Conservation (phyloP, 2,888 invertebrate genomes). For the Meloe dianella region DNA sequence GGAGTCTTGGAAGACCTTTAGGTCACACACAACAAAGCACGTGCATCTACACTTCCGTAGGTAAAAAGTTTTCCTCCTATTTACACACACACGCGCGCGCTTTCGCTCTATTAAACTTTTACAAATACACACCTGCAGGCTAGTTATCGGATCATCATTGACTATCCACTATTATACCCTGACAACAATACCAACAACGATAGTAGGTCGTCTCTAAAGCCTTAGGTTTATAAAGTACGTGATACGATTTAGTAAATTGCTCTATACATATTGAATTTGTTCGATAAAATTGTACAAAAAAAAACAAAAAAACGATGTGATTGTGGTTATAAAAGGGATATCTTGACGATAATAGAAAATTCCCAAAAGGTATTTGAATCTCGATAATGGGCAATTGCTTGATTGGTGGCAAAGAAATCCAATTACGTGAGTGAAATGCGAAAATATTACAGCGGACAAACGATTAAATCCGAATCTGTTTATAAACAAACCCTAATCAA, state of each 20-base stretch:
- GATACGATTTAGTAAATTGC: conserved; percentile 31
- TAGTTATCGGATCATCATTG: conserved; percentile 33
- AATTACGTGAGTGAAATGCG: not conserved
- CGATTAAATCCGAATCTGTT: no score
- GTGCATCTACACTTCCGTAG: no score
- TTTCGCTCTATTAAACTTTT: conserved; percentile 12
- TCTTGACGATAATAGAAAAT: not conserved
- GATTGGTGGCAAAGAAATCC: no score
- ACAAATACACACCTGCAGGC: conserved; percentile 21
- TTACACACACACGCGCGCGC: not conserved
- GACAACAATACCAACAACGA: conserved; percentile 1
- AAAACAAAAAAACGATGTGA: not conserved
- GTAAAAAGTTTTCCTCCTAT: conserved; percentile 10
- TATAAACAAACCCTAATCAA: no score
- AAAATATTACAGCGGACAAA: not conserved
- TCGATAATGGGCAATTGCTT: no score
- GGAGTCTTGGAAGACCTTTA: no score
- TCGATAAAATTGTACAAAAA: conserved; percentile 10
- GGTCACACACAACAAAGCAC: no score
- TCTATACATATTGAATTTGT: conserved; percentile 28
- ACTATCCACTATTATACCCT: not conserved
- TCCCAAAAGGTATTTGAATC: not conserved
- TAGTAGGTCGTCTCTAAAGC: conserved; percentile 17
- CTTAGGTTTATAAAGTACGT: conserved; percentile 31
- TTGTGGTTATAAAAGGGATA: not conserved